Percentiles rank a stretch among this genome's conserved stretches.
phyloP scores from a whole-genome alignment of 1,140 invertebrate species.

The Calephelis virginiensis region DNA sequence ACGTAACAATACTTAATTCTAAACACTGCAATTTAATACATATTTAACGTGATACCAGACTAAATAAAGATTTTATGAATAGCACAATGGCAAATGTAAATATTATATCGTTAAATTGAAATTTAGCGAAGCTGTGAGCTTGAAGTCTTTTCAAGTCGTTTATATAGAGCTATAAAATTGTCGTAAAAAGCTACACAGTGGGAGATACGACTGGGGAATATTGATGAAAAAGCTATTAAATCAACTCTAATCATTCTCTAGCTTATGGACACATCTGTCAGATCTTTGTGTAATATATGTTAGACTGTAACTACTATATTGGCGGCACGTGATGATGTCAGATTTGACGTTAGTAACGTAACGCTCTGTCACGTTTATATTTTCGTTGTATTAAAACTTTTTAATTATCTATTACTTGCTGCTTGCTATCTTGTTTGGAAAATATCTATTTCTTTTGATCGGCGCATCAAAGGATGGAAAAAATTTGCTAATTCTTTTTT shows the following conservation, averaged over 20 bases:
- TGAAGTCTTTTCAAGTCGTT: conserved; percentile 21
- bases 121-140: conserved; percentile 2
- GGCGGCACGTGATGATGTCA: no score
- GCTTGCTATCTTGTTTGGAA: no score
- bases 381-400: no score
- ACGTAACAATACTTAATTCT: not conserved
- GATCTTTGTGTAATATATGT: no score
- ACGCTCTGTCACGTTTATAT: no score
- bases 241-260: not conserved
- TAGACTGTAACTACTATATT: no score
- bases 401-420: no score
- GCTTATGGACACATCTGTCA: not conserved
- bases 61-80: conserved; percentile 4
- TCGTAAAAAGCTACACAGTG: conserved; percentile 25
- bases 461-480: no score
- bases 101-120: conserved; percentile 17
- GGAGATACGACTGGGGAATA: conserved; percentile 15
- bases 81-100: conserved; percentile 12
- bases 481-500: no score
- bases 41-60: not conserved
- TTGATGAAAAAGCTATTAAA: not conserved
- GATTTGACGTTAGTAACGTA: no score
- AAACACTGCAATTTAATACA: not conserved
- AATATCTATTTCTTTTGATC: no score
- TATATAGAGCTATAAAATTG: conserved; percentile 28